Conservation (phyloP, 2,888 invertebrate genomes). For the Drosophila antonietae region DNA sequence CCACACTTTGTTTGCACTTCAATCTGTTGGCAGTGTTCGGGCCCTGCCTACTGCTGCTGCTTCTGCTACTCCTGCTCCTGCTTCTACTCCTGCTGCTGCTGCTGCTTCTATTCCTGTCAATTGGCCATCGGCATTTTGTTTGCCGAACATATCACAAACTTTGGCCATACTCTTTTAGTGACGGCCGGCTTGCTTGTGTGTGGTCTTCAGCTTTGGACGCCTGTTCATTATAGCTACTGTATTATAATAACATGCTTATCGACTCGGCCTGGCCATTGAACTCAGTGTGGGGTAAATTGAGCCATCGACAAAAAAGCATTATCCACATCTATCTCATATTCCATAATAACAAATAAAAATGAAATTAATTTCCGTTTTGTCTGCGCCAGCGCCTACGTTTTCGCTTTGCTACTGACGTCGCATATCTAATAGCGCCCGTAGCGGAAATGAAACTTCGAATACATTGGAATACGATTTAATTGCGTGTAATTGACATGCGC, state of each 20-base stretch:
- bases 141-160: slow-evolving; percentile 77
- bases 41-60: slow-evolving; percentile 25
- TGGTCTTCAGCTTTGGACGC: slow-evolving; percentile 59
- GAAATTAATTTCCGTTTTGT: slow-evolving; percentile 73
- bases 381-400: slow-evolving; percentile 26
- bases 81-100: slow-evolving; percentile 16
- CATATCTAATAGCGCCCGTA: slow-evolving; percentile 46
- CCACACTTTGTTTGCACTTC: slow-evolving; percentile 62
- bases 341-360: slow-evolving; percentile 68
- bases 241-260: slow-evolving; percentile 76
- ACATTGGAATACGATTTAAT: slow-evolving; percentile 67
- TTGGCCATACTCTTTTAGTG: slow-evolving; percentile 50
- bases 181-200: slow-evolving; percentile 30
- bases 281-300: slow-evolving; percentile 31
- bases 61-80: slow-evolving; percentile 3
- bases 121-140: slow-evolving; percentile 77
- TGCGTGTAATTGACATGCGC: slow-evolving; percentile 72
- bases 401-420: slow-evolving; percentile 30
- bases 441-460: slow-evolving; percentile 67
- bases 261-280: slow-evolving; percentile 60
- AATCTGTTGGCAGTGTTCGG: slow-evolving; percentile 55
- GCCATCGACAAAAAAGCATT: slow-evolving; percentile 37
- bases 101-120: slow-evolving; percentile 50
- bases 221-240: slow-evolving; percentile 63
- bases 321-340: slow-evolving; percentile 57